These are phyloP conservation scores for human DNA, from an alignment of 2,113 vertebrate species.

Conservation along the genomic window DNA sequence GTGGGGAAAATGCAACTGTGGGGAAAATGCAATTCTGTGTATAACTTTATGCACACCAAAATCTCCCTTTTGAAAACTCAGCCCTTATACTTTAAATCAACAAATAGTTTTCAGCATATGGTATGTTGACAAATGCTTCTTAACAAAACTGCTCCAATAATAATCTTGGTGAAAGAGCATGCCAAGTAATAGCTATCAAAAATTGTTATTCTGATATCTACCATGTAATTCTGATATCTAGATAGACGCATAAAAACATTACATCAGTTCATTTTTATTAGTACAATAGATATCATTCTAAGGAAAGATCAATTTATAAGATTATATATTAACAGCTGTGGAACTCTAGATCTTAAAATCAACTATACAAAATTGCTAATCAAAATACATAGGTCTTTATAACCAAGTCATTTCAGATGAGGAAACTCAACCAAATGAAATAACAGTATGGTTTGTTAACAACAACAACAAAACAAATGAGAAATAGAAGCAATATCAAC, in stretches of 20 bases:
- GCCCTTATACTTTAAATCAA: slow-evolving; percentile 37
- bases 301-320: neutral
- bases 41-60: slow-evolving; percentile 15
- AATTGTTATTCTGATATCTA: too few relatives aligned
- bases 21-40: slow-evolving; percentile 19
- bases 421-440: slow-evolving; percentile 26
- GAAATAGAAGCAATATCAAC: neutral
- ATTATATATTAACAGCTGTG: neutral
- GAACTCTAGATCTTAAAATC: neutral
- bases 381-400: neutral
- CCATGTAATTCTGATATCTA: neutral
- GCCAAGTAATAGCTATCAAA: neutral
- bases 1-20: slow-evolving; percentile 16
- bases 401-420: slow-evolving; percentile 25
- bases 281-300: neutral
- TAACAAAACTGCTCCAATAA: slow-evolving; percentile 29
- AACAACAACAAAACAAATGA: neutral
- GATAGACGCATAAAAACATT: slow-evolving; percentile 5
- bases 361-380: neutral
- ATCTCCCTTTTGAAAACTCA: neutral
- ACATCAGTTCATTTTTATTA: neutral
- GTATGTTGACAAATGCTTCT: neutral
- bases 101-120: slow-evolving; percentile 20
- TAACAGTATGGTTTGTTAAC: neutral
- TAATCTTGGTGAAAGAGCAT: neutral